These are phyloP conservation scores for crab-eating macaque (Macaca fascicularis) DNA, from an alignment of 2,113 vertebrate species.

Conservation along the genomic window T2T-MFA8v1.1 NC_088386.1:95250001-95250500, in stretches of 20 bases:
- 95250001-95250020: neutral
- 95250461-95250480: no score
- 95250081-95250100: neutral
- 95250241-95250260: neutral
- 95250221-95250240: neutral
- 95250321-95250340: neutral
- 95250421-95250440: neutral
- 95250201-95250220: neutral
- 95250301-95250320: neutral
- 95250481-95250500: neutral
- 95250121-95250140: neutral
- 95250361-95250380: rapidly evolving
- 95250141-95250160: neutral
- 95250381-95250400: neutral
- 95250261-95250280: neutral
- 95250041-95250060: neutral
- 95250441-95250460: neutral
- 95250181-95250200: neutral
- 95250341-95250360: neutral
- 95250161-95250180: neutral
- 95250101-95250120: neutral
- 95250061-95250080: neutral
- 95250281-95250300: neutral
- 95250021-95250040: neutral
- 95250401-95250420: neutral